Evolutionary conservation across 2,113 vertebrate species (phyloP).

Genomic region (Antigone vipio): DNA sequence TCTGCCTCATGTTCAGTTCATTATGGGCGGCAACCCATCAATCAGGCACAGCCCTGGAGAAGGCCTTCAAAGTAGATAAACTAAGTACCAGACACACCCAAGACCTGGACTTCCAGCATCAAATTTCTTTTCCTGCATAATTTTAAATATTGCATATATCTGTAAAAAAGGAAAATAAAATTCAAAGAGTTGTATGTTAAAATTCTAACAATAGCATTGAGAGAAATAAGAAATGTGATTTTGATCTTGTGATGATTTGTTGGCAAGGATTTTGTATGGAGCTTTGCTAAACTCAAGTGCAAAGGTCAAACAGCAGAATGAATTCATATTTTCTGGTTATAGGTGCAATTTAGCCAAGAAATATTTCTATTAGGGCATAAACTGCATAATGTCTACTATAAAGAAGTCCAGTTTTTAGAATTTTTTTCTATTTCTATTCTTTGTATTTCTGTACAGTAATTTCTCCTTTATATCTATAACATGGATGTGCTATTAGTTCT

Average conservation of each 20-base stretch:
- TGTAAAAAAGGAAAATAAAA: background rate
- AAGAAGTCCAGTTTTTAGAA: background rate
- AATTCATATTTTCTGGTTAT: background rate
- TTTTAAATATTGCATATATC: background rate
- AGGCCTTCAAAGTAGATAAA: constrained; percentile 1
- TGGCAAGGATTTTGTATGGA: background rate
- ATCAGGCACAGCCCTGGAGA: background rate
- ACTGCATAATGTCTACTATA: background rate
- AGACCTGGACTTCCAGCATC: background rate
- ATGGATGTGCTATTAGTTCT: background rate
- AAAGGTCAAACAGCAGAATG: background rate
- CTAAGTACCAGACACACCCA: constrained; percentile 30
- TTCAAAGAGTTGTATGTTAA: background rate
- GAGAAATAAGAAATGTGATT: constrained; percentile 13
- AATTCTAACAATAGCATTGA: background rate
- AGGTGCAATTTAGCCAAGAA: constrained; percentile 11
- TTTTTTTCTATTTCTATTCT: background rate
- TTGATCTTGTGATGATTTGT: background rate
- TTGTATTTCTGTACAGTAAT: background rate
- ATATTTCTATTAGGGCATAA: background rate
- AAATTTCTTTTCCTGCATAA: background rate
- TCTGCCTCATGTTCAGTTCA: constrained; percentile 5
- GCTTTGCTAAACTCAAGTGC: background rate
- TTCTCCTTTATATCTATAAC: background rate
- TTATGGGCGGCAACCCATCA: constrained; percentile 16